Evolutionary conservation across 2,113 vertebrate genomes (phyloP).

Genomic region (Daboia siamensis): DNA sequence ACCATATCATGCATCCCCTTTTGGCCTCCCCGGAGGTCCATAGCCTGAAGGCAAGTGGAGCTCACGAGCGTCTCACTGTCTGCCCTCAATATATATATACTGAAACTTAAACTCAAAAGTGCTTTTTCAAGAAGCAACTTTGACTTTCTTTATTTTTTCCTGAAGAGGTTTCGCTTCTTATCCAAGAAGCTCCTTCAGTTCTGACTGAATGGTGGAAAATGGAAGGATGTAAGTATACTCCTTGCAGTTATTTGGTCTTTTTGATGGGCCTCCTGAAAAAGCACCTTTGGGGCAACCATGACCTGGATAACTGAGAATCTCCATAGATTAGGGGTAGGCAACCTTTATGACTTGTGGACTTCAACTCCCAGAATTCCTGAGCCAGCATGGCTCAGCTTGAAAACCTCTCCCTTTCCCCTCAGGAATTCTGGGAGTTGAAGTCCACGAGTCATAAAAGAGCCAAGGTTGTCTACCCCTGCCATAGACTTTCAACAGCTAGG

Average conservation of each 20-base stretch:
- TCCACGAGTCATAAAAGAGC: too few species aligned
- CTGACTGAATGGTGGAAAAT: not conserved
- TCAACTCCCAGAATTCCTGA: too few species aligned
- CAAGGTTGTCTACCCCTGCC: too few species aligned
- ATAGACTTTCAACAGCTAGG: not conserved
- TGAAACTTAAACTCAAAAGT: not conserved
- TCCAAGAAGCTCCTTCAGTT: too few species aligned
- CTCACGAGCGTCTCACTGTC: not conserved
- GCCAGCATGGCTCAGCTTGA: too few species aligned
- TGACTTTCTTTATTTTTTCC: too few species aligned
- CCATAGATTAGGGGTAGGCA: too few species aligned
- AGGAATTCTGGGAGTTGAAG: too few species aligned
- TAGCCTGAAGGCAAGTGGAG: not conserved
- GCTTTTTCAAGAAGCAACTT: too few species aligned
- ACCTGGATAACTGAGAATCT: not conserved
- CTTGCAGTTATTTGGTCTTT: not conserved
- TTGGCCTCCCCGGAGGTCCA: not conserved
- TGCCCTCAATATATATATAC: not conserved
- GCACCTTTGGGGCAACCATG: not conserved
- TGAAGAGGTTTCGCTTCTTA: too few species aligned
- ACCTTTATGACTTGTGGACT: too few species aligned
- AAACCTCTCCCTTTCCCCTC: too few species aligned
- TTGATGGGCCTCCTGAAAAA: not conserved
- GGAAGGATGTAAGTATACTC: not conserved
- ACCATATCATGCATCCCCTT: not conserved